phyloP scores from a whole-genome alignment of 2,797 vertebrate species.

The Crax fasciolata region DNA sequence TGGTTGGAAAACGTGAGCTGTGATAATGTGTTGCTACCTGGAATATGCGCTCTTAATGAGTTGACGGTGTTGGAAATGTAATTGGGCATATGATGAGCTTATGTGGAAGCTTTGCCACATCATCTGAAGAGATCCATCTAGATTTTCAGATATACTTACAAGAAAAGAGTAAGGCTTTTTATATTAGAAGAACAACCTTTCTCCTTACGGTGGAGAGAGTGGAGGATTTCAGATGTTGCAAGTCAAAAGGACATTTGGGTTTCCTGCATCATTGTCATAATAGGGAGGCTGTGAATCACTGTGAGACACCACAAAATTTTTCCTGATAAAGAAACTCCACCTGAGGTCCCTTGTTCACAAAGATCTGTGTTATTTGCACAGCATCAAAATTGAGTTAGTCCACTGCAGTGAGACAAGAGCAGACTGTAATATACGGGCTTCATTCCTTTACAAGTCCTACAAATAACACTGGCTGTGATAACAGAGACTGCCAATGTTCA shows the following conservation, averaged over 20 bases:
- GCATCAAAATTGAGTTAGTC: slow-evolving; percentile 38
- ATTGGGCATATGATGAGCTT: neutral
- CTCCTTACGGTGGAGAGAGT: neutral
- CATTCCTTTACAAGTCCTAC: neutral
- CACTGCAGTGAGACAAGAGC: slow-evolving; percentile 22
- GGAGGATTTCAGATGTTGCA: slow-evolving; percentile 10
- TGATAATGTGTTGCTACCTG: neutral
- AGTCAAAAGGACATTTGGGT: neutral
- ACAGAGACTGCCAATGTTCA: neutral
- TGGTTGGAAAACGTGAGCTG: neutral
- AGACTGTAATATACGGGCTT: neutral
- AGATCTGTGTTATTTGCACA: slow-evolving; percentile 17
- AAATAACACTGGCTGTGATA: neutral
- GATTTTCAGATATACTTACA: slow-evolving; percentile 12
- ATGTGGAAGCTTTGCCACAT: neutral
- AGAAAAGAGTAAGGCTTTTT: slow-evolving; percentile 14
- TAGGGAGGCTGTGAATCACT: neutral
- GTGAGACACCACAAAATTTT: neutral
- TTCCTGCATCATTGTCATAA: slow-evolving; percentile 10
- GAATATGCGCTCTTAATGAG: neutral
- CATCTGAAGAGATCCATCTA: neutral
- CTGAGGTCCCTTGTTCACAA: neutral
- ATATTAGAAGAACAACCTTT: slow-evolving; percentile 3
- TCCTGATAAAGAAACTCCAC: slow-evolving; percentile 13
- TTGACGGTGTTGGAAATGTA: slow-evolving; percentile 20